Conservation (phyloP, 2,797 vertebrate genomes). For the Garrulus glandarius region DNA sequence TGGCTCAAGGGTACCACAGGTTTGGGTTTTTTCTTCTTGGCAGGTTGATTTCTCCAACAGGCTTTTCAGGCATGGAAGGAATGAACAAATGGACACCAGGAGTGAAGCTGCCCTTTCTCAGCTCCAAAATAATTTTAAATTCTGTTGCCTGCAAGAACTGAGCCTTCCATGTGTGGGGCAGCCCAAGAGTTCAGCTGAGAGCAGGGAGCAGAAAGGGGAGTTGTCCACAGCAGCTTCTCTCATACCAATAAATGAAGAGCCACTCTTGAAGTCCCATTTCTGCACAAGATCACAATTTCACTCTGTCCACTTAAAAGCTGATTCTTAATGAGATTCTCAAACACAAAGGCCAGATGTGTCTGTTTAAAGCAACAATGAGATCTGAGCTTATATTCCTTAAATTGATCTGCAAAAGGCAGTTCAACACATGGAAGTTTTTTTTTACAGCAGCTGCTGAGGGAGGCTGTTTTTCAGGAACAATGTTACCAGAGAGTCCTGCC, state of each 20-base stretch:
- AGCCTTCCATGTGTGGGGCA: background rate
- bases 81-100: background rate
- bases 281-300: background rate
- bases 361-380: background rate
- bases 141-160: background rate
- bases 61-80: background rate
- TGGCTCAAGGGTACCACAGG: background rate
- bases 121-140: background rate
- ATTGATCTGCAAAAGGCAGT: background rate
- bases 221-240: background rate
- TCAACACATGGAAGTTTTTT: background rate
- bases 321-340: background rate
- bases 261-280: background rate
- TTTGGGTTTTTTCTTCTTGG: background rate
- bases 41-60: background rate
- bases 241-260: background rate
- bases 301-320: background rate
- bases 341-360: background rate
- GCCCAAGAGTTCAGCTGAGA: background rate
- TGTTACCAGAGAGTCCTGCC: background rate
- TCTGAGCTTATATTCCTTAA: background rate
- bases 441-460: background rate
- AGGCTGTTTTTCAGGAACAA: background rate
- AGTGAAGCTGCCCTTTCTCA: background rate
- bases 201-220: background rate